Conservation (phyloP, 1,140 invertebrate species). For the Schlechtendalia chinensis region DNA sequence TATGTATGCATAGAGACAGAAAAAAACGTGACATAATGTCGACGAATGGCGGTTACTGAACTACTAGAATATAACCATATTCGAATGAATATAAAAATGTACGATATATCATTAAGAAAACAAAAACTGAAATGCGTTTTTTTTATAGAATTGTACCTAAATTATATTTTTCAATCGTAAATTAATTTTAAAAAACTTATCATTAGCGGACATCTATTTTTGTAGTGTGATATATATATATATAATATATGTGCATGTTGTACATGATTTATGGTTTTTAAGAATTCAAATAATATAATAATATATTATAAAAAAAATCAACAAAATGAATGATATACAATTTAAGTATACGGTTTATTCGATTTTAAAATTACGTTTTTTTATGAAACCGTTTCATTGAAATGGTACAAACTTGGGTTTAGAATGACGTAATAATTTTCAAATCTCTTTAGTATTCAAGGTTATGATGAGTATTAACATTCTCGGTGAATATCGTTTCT, state of each 20-base stretch:
- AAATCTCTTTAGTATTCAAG: constrained; percentile 7
- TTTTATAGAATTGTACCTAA: too few species aligned
- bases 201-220: too few species aligned
- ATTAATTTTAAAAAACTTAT: too few species aligned
- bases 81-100: not conserved
- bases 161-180: too few species aligned
- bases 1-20: not conserved
- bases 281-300: too few species aligned
- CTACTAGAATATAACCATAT: constrained; percentile 4
- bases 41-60: not conserved
- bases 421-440: constrained; percentile 5
- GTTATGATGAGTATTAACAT: not conserved
- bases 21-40: constrained; percentile 5
- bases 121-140: not conserved
- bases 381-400: not conserved
- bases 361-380: too few species aligned
- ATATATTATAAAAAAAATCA: too few species aligned
- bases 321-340: too few species aligned
- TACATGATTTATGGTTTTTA: too few species aligned
- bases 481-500: not conserved
- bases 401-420: not conserved
- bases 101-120: not conserved
- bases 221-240: too few species aligned
- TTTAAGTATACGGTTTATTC: too few species aligned
- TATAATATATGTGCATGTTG: too few species aligned